Evolutionary conservation across 1,140 invertebrate genomes (phyloP).

Genomic region (Cecropterus lyciades): DNA sequence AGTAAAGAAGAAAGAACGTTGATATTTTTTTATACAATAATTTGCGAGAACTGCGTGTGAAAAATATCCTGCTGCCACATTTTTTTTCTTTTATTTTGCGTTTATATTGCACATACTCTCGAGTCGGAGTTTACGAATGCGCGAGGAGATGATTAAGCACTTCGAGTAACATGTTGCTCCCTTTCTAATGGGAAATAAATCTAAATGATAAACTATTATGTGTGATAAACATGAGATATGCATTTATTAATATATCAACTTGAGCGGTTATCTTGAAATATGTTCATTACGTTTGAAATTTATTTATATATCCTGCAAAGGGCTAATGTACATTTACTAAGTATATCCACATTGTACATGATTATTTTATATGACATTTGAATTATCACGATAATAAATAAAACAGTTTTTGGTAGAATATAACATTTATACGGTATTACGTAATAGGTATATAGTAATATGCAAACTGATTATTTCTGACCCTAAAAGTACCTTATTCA

Average conservation of each 20-base stretch:
- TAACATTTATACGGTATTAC: no score
- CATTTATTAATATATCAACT: background rate
- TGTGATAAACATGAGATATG: background rate
- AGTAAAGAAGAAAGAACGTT: constrained; percentile 65
- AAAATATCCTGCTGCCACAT: constrained; percentile 60
- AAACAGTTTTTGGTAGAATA: no score
- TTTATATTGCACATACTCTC: constrained; percentile 50
- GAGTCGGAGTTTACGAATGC: constrained; percentile 21
- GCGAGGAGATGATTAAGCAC: constrained; percentile 27
- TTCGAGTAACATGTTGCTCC: constrained; percentile 18
- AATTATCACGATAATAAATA: no score
- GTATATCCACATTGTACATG: no score
- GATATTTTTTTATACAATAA: constrained; percentile 63
- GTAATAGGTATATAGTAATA: no score
- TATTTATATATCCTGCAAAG: background rate
- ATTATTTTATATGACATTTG: no score
- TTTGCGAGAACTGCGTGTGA: constrained; percentile 67
- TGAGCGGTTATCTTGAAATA: background rate
- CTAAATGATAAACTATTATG: constrained; percentile 7
- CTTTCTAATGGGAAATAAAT: constrained; percentile 35
- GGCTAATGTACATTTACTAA: no score
- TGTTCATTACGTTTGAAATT: background rate
- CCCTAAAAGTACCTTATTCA: no score
- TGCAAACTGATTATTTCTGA: no score
- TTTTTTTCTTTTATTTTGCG: constrained; percentile 55